These are phyloP conservation scores for Coenonympha glycerion DNA, from an alignment of 2,888 invertebrate species.

Conservation along the genomic window DNA sequence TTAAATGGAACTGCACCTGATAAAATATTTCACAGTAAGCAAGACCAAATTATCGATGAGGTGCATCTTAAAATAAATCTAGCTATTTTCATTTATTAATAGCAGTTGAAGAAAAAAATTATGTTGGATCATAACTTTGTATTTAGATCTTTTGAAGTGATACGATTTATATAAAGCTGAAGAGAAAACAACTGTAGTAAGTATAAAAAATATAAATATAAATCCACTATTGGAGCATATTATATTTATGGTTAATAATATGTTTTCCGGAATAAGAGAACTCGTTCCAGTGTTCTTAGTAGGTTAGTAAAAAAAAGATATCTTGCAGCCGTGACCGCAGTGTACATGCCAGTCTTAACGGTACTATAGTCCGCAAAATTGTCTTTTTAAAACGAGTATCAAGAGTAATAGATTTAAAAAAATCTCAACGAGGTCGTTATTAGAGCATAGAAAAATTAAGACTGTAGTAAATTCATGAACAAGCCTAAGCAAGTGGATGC, in stretches of 20 bases:
- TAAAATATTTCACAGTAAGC: not conserved
- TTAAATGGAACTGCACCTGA: not conserved
- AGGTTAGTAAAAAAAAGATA: slow-evolving; percentile 42
- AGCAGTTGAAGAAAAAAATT: not conserved
- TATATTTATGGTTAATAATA: not conserved
- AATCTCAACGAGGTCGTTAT: too few relatives aligned
- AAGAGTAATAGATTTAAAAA: too few relatives aligned
- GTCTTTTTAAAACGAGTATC: slow-evolving; percentile 33
- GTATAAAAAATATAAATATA: not conserved
- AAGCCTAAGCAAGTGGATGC: too few relatives aligned
- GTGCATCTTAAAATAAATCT: slow-evolving; percentile 1
- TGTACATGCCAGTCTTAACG: slow-evolving; percentile 43
- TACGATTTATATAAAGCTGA: not conserved
- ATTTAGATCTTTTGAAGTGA: not conserved
- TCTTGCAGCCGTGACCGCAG: slow-evolving; percentile 49
- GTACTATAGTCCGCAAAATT: slow-evolving; percentile 44
- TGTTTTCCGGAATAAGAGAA: slow-evolving; percentile 1
- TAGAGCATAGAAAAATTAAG: too few relatives aligned
- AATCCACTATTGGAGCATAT: too few relatives aligned
- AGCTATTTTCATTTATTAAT: too few relatives aligned
- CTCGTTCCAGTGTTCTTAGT: slow-evolving; percentile 44
- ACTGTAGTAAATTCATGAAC: too few relatives aligned
- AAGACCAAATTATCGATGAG: not conserved
- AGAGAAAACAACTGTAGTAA: not conserved
- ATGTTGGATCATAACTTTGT: not conserved